A percentile compares a stretch with the other conserved stretches of the same genome.
phyloP scores from a whole-genome alignment of 2,113 vertebrate species.

The Oryzias melastigma region DNA sequence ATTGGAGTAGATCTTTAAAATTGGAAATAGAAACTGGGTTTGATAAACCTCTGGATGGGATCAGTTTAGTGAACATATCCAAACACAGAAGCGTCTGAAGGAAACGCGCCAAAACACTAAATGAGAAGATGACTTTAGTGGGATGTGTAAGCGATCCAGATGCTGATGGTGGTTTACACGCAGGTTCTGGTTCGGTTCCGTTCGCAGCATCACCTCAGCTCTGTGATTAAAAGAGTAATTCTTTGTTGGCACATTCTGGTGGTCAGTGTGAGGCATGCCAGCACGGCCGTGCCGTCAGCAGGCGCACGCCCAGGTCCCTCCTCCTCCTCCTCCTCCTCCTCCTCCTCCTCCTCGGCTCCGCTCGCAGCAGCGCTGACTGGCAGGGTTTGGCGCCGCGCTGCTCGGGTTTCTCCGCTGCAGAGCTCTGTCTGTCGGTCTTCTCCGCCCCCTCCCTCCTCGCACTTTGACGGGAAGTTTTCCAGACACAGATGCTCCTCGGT shows the following conservation, averaged over 20 bases:
- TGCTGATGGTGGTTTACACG: too few species aligned
- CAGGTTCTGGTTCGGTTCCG: too few species aligned
- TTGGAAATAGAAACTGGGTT: too few species aligned
- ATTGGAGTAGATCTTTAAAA: too few species aligned
- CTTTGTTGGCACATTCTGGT: not conserved
- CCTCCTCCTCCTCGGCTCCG: not conserved
- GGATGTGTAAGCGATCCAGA: too few species aligned
- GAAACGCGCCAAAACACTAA: too few species aligned
- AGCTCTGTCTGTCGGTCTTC: not conserved
- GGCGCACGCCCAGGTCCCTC: not conserved
- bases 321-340: not conserved
- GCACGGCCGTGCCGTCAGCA: slow-evolving; percentile 9
- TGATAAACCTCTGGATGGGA: too few species aligned
- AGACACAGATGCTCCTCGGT: slow-evolving; percentile 5
- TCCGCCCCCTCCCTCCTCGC: not conserved
- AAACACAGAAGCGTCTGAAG: too few species aligned
- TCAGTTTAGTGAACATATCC: too few species aligned
- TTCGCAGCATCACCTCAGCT: too few species aligned
- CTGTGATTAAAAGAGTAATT: not conserved
- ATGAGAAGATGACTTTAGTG: too few species aligned
- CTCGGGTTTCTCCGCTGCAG: slow-evolving; percentile 30
- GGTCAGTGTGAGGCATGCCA: not conserved
- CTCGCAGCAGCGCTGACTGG: slow-evolving; percentile 26
- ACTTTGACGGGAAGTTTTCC: slow-evolving; percentile 44
- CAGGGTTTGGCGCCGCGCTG: slow-evolving; percentile 41